These are phyloP conservation scores for Drosophila maculinotata DNA, from an alignment of 2,888 invertebrate species.

Conservation along the genomic window DNA sequence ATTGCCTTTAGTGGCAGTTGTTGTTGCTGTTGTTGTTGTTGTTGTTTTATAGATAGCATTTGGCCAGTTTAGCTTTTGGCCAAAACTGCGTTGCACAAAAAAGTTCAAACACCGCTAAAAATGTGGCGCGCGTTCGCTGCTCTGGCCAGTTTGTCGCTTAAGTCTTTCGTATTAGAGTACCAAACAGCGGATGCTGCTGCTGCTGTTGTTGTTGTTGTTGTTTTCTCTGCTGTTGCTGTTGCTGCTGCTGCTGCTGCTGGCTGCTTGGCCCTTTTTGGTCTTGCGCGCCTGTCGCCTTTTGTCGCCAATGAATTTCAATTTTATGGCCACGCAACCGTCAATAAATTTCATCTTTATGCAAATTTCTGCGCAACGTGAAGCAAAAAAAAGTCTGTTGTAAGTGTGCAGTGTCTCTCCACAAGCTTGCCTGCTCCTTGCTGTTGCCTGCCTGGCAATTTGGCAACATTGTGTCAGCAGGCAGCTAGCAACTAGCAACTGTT, in stretches of 20 bases:
- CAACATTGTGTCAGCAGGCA: conserved; percentile 67
- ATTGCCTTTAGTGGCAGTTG: conserved; percentile 42
- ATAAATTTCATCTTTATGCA: conserved; percentile 81
- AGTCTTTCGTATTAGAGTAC: conserved; percentile 64
- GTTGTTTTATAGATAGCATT: conserved; percentile 55
- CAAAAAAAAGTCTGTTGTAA: too few species aligned
- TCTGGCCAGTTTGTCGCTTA: conserved; percentile 67
- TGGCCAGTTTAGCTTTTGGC: conserved; percentile 39
- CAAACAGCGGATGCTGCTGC: conserved; percentile 12
- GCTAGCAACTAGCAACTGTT: conserved; percentile 24
- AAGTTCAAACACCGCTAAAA: conserved; percentile 57
- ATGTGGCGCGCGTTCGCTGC: conserved; percentile 10
- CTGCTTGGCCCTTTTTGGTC: conserved; percentile 19
- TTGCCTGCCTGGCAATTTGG: conserved; percentile 65
- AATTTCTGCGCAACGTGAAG: conserved; percentile 44
- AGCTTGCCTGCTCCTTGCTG: conserved; percentile 8
- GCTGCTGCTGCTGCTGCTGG: conserved; percentile 10
- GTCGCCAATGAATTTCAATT: conserved; percentile 77
- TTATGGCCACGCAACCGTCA: conserved; percentile 74
- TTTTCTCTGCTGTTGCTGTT: neutral
- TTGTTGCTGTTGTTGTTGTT: conserved; percentile 28
- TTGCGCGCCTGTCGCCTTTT: conserved; percentile 34
- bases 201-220: conserved; percentile 6
- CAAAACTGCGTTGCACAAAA: conserved; percentile 42
- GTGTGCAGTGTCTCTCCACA: too few species aligned